Percentiles rank a stretch among this genome's conserved stretches.
These are phyloP conservation scores for Malacoraja senta DNA, from an alignment of 2,797 vertebrate species.

Conservation along the genomic window DNA sequence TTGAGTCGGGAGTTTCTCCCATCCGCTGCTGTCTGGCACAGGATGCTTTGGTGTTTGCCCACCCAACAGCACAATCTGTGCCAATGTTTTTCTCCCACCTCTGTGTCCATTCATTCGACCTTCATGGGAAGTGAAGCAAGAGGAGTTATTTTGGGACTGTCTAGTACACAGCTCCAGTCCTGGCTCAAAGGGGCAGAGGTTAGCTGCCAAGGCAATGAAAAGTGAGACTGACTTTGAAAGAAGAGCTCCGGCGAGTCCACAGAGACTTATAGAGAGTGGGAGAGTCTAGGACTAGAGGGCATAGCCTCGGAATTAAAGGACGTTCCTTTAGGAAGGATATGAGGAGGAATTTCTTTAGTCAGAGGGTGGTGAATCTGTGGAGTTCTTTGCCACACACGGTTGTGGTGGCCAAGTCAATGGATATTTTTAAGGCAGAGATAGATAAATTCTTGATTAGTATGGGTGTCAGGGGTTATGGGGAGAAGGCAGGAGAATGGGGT, in stretches of 20 bases:
- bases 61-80: neutral
- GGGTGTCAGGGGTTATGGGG: too few species aligned
- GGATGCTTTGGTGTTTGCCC: neutral
- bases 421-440: too few species aligned
- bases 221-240: neutral
- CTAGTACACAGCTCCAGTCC: neutral
- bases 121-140: neutral
- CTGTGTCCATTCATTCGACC: neutral
- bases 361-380: too few species aligned
- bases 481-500: too few species aligned
- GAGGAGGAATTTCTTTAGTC: too few species aligned
- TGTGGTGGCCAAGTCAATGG: too few species aligned
- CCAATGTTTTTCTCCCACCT: neutral
- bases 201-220: neutral
- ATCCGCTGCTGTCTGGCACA: neutral
- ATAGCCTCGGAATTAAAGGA: too few species aligned
- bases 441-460: too few species aligned
- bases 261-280: neutral
- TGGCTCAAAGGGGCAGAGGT: too few species aligned
- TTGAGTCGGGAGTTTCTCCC: neutral
- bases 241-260: neutral
- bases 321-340: too few species aligned
- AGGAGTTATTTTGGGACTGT: neutral
- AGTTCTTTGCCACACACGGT: too few species aligned
- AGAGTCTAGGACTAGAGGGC: too few species aligned